Conservation (phyloP, 2,888 invertebrate species). For the Microplitis manilae region DNA sequence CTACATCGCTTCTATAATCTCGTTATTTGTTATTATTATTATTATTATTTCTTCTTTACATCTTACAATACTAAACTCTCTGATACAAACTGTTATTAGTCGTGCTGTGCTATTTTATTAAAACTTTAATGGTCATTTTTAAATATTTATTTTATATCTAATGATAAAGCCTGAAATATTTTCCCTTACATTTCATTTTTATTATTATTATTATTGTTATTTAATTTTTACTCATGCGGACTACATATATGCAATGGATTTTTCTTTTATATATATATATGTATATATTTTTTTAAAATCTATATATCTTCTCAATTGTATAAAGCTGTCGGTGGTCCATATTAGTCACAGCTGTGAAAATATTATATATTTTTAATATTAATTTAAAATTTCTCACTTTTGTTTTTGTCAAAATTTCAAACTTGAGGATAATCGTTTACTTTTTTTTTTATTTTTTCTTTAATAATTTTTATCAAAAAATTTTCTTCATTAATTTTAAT, state of each 20-base stretch:
- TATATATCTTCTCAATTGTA: conserved; percentile 40
- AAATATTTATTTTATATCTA: conserved; percentile 34
- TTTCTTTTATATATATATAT: background rate
- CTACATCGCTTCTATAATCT: conserved; percentile 46
- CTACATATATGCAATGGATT: conserved; percentile 17
- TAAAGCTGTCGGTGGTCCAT: conserved; percentile 63
- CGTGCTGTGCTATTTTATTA: conserved; percentile 56
- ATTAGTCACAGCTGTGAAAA: conserved; percentile 63
- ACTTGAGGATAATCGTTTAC: conserved; percentile 23
- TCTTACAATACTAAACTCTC: conserved; percentile 45
- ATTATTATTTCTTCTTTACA: conserved; percentile 37
- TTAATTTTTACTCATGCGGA: conserved; percentile 15
- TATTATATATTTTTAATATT: conserved; percentile 46
- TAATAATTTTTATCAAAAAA: background rate
- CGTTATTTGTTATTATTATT: conserved; percentile 35
- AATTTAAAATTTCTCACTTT: conserved; percentile 21
- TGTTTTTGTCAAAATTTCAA: conserved; percentile 46
- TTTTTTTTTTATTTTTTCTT: background rate
- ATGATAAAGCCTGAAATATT: conserved; percentile 45
- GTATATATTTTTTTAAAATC: conserved; percentile 36
- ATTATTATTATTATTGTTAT: conserved; percentile 5
- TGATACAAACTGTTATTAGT: conserved; percentile 54
- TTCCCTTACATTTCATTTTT: conserved; percentile 44
- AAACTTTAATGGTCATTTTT: conserved; percentile 39
- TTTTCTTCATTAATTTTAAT: no score